Evolutionary conservation across 2,888 invertebrate genomes (phyloP), one percentile per base, ranked within the genome.

Genomic region (Augochlorella aurata): DNA sequence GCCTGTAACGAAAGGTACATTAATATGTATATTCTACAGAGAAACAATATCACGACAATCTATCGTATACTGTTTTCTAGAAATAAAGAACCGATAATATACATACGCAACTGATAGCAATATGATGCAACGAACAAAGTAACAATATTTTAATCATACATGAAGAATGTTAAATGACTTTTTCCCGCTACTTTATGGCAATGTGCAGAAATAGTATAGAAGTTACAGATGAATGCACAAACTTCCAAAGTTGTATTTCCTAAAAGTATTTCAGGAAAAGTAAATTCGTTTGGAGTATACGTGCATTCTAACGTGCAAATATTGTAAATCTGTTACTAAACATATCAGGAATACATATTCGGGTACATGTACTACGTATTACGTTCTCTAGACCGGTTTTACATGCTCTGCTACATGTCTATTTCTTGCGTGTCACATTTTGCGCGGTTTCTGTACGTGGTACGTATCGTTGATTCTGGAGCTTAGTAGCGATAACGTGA

Each of bases 131-230:
- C 74, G 70, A 72, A 76, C 72, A 61, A 58, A 49, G 58, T 45
- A 79, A 82, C 69, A 58, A 68, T 84, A 72, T 71, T 69, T 69
- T 74, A 72, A 76, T 78, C 58, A 52, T 38, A 63, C 21, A n/a
- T 14, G 45, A 67, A 72, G 76, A 81, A 82, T 81, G 63, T 38
- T 69, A 74, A 74, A n/a, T 74, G 12, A 63, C n/a, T 49, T 73
- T 68, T 81, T 82, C 81, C 77, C 81, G 81, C 81, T 81, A 63
- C 44, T 82, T 74, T 38, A n/a, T 68, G 49, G 29, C 63, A 68
- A 58, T 65, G 47, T 61, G 63, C 7, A 1, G 29, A 16, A 49
- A 38, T 67, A 44, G 38, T 38, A 24, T 14, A 69, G 9, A 61
- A 63, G 54, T 44, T 54, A 54, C 18, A 67, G 58, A 54, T 3